Evolutionary conservation across 2,113 vertebrate species (phyloP), one percentile per base, ranked within the genome.

Genomic region (Tor tambroides): DNA sequence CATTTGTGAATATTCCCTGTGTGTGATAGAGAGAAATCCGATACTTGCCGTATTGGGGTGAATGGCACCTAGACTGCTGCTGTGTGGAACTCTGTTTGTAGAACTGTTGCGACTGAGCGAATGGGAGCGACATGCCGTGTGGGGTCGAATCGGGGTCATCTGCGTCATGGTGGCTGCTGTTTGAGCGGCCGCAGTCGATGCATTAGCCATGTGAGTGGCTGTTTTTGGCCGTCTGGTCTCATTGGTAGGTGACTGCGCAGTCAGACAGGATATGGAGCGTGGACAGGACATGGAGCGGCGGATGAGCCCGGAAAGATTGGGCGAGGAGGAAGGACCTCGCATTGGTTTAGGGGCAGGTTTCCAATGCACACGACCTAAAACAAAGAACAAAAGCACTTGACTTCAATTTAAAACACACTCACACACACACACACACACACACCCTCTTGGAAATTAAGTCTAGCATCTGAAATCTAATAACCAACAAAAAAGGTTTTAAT

Each of bases 281-380:
- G 98, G 98, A 89, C 98, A 99, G 87, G 98, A 99, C 89, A 98
- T 96, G 38, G 98, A 99, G 87, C 97, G 97, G 65, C 97, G 94
- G 84, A 99, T 98, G 87, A 96, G 95, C 32, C 95, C 95, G 30
- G 96, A 79, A 9, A 94, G 91, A 6, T 94, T 92, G 0, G 95
- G 88, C 0, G 96, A 92, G 30, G 93, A 93, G 0, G 95, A 95
- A 2, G 94, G 91, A 71, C 91, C 88, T 51, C 95, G 94, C 21
- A 89, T 71, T 1, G 91, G 92, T 93, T 96, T 97, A 90, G 91
- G 82, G 3, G 92, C 92, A 88, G 93, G 94, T 83, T 96, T 96
- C 95, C 94, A 95, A 86, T 93, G 92, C 59, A 95, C 92, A 78
- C 94, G 94, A 82, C 95, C 96, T 96, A 91, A 8, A 82, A 90